Evolutionary conservation across 2,888 invertebrate genomes (phyloP).

Genomic region (Spicauda simplicius): DNA sequence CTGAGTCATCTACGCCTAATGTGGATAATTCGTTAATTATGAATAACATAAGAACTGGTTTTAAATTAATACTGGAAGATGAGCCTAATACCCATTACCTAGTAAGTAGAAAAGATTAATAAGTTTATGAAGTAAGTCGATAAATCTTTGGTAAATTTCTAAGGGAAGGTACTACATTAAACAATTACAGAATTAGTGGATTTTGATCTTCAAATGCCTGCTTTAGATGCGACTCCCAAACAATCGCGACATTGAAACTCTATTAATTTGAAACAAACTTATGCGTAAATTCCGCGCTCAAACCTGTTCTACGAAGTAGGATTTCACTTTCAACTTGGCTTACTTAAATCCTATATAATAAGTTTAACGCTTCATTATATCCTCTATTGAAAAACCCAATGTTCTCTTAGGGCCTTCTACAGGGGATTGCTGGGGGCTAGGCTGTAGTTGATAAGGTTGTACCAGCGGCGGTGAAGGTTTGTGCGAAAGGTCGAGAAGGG

Average conservation of each 20-base stretch:
- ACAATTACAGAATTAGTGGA: slow-evolving; percentile 26
- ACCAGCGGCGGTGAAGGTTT: slow-evolving; percentile 69
- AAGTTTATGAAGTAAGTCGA: slow-evolving; percentile 48
- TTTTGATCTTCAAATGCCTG: slow-evolving; percentile 16
- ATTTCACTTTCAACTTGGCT: slow-evolving; percentile 42
- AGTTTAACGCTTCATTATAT: slow-evolving; percentile 92
- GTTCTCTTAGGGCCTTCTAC: slow-evolving; percentile 73
- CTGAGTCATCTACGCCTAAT: slow-evolving; percentile 15
- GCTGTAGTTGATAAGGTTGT: slow-evolving; percentile 59
- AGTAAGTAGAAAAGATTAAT: slow-evolving; percentile 31
- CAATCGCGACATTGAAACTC: slow-evolving; percentile 26
- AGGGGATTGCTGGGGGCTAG: slow-evolving; percentile 66
- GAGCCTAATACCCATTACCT: slow-evolving; percentile 27
- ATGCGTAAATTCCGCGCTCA: slow-evolving; percentile 28
- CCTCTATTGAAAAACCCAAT: slow-evolving; percentile 93
- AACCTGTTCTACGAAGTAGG: slow-evolving; percentile 38
- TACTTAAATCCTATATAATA: slow-evolving; percentile 32
- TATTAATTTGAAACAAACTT: slow-evolving; percentile 8
- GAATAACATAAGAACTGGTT: slow-evolving; percentile 20
- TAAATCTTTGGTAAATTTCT: slow-evolving; percentile 62
- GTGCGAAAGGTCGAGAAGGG: slow-evolving; percentile 85
- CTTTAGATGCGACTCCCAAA: not conserved
- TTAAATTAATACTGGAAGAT: slow-evolving; percentile 35
- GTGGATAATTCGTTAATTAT: not conserved
- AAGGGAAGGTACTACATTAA: slow-evolving; percentile 49